phyloP scores from a whole-genome alignment of 1,140 invertebrate genomes.

The Homarus americanus region DNA sequence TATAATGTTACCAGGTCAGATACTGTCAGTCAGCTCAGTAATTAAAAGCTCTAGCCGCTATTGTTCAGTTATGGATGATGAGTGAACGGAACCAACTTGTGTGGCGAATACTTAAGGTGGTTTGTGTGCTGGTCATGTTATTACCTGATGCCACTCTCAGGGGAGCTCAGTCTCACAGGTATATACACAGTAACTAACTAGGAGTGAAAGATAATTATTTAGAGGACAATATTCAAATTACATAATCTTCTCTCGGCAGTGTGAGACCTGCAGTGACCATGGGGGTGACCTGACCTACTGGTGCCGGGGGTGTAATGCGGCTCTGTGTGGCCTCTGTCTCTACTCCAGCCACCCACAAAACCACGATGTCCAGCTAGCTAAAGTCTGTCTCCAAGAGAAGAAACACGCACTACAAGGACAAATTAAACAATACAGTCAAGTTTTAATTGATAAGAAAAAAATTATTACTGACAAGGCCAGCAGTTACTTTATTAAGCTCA shows the following conservation, averaged over 20 bases:
- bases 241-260: background rate
- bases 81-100: too few relatives aligned
- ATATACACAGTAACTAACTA: too few relatives aligned
- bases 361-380: conserved; percentile 32
- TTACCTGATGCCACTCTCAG: too few relatives aligned
- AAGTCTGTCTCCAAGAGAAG: conserved; percentile 27
- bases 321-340: conserved; percentile 43
- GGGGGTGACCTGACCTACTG: conserved; percentile 39
- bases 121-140: too few relatives aligned
- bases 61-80: too few relatives aligned
- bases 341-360: conserved; percentile 32
- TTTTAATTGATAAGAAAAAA: background rate
- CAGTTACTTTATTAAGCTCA: background rate
- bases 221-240: background rate
- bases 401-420: conserved; percentile 6
- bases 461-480: background rate
- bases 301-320: conserved; percentile 25
- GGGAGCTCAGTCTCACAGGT: too few relatives aligned
- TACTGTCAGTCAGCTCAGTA: too few relatives aligned
- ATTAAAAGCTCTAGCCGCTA: too few relatives aligned
- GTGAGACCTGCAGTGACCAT: conserved; percentile 12
- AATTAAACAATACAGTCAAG: background rate
- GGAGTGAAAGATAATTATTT: too few relatives aligned
- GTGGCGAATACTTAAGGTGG: too few relatives aligned
- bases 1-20: too few relatives aligned